Percentiles rank a stretch among this genome's conserved stretches.
Evolutionary conservation across 2,113 vertebrate species (phyloP).

Genomic region (Enhydra lutris): DNA sequence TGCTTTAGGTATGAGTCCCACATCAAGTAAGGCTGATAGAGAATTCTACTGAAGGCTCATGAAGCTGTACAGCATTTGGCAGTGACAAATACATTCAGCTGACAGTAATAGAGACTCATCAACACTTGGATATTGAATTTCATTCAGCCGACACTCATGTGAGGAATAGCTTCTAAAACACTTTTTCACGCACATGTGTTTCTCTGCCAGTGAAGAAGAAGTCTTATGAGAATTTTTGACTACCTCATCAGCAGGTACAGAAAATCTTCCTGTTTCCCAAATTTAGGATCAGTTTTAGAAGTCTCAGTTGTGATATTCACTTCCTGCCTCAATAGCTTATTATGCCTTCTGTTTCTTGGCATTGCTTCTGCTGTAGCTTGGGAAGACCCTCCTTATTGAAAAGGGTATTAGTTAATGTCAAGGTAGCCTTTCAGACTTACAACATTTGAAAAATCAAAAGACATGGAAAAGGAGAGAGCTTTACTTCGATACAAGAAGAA

Average conservation of each 20-base stretch:
- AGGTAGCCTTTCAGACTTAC: neutral
- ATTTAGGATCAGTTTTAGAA: conserved; percentile 10
- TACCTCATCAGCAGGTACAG: neutral
- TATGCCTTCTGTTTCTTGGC: neutral
- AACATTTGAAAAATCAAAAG: neutral
- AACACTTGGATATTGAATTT: conserved; percentile 45
- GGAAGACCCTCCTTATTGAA: neutral
- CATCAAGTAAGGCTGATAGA: conserved; percentile 15
- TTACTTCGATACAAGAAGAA: neutral
- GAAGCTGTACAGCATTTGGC: conserved; percentile 49
- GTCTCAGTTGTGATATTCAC: neutral
- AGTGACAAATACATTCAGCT: conserved; percentile 49
- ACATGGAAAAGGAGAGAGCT: neutral
- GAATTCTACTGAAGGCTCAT: conserved; percentile 22
- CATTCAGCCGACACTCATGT: conserved; percentile 39
- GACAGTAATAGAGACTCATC: conserved; percentile 51
- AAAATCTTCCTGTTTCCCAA: neutral
- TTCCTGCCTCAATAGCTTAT: neutral
- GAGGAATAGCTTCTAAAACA: conserved; percentile 43
- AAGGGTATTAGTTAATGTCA: neutral
- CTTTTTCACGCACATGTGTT: neutral
- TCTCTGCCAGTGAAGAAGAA: conserved; percentile 17
- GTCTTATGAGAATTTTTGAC: neutral
- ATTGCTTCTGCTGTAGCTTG: neutral
- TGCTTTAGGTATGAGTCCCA: conserved; percentile 8